Conservation (phyloP, 2,113 vertebrate species). For the Erythrocebus patas region DNA sequence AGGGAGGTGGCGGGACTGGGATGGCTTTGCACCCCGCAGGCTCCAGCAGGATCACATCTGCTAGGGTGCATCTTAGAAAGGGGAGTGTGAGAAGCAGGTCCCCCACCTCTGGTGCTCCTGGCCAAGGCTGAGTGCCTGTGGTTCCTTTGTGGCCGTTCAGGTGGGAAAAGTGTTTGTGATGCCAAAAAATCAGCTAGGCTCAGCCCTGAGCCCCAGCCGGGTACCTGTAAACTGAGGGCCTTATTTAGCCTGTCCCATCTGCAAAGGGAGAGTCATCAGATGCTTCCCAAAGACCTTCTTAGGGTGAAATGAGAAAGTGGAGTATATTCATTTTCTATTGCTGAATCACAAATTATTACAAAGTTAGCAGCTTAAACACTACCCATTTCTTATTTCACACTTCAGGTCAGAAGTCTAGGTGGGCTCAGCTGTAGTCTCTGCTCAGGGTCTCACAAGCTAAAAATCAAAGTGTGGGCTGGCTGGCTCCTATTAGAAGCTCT, state of each 20-base stretch:
- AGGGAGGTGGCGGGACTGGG: background rate
- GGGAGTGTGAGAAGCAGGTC: background rate
- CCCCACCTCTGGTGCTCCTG: background rate
- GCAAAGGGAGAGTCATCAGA: background rate
- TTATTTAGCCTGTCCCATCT: background rate
- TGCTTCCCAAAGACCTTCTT: background rate
- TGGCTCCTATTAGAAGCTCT: background rate
- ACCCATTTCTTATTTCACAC: background rate
- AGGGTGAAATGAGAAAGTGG: background rate
- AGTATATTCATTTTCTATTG: background rate
- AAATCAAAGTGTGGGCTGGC: background rate
- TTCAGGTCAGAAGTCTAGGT: background rate
- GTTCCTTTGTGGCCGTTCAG: background rate
- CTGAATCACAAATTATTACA: background rate
- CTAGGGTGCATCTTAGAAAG: background rate
- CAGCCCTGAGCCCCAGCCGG: too few species aligned
- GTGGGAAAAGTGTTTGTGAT: background rate
- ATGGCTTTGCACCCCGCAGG: background rate
- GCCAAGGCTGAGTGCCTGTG: background rate
- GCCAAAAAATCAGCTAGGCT: background rate
- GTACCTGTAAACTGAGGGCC: background rate
- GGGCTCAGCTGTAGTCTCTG: background rate
- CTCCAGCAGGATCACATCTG: background rate
- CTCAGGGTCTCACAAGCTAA: background rate
- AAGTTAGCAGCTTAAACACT: background rate